A percentile compares a stretch with the other conserved stretches of the same genome.
Conservation (phyloP, 2,113 vertebrate genomes). For the Carassius carassius region DNA sequence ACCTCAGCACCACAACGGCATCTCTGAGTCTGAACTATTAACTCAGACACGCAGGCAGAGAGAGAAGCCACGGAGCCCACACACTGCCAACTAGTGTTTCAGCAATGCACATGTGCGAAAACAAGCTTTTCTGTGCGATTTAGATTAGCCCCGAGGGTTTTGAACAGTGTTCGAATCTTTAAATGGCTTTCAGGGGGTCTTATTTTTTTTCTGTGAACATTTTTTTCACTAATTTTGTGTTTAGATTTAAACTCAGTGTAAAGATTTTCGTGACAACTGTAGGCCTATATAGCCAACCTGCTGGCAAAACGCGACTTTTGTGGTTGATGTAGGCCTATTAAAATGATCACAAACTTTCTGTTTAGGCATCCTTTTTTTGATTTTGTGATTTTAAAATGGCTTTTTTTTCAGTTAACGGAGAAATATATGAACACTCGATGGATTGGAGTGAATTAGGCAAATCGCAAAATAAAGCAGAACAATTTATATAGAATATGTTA, state of each 20-base stretch:
- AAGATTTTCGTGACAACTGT: neutral
- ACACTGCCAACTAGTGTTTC: conserved; percentile 72
- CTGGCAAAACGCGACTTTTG: too few relatives aligned
- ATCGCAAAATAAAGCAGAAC: neutral
- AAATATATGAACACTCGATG: neutral
- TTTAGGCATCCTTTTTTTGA: neutral
- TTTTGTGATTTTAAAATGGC: neutral
- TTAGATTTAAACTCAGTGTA: neutral
- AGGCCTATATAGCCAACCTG: too few relatives aligned
- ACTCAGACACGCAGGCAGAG: conserved; percentile 71
- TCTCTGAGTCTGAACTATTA: conserved; percentile 77
- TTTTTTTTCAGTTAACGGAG: neutral
- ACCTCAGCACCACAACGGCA: conserved; percentile 79
- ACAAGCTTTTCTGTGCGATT: conserved; percentile 48
- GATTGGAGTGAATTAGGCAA: neutral
- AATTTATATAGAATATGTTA: neutral
- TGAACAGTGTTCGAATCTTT: conserved; percentile 6
- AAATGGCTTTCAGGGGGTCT: conserved; percentile 27
- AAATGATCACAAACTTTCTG: neutral
- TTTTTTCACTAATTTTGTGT: neutral
- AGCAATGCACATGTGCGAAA: conserved; percentile 58
- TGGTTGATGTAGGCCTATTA: too few relatives aligned
- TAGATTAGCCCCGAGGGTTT: conserved; percentile 21
- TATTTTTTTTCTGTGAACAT: neutral
- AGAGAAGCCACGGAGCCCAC: conserved; percentile 68